Evolutionary conservation across 2,797 vertebrate genomes (phyloP).

Genomic region (Sphaeramia orbicularis): DNA sequence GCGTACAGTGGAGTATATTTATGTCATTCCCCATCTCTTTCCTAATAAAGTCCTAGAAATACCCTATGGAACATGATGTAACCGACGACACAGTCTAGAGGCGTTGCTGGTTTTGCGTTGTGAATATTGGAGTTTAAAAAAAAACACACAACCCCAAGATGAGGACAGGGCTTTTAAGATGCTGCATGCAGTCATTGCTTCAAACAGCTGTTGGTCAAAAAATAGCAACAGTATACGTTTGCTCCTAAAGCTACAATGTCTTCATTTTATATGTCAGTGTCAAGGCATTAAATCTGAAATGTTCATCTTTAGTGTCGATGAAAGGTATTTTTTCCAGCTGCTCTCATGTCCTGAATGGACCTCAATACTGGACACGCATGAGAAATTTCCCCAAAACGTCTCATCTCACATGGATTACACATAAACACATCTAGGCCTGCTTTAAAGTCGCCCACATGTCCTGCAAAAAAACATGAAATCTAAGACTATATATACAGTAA

Average conservation of each 20-base stretch:
- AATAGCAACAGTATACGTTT: constrained; percentile 27
- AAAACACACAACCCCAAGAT: background rate
- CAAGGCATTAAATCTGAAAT: background rate
- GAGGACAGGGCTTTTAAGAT: constrained; percentile 13
- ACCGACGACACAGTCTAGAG: background rate
- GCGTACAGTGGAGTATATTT: background rate
- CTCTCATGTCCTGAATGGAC: constrained; percentile 19
- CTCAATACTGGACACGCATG: constrained; percentile 1
- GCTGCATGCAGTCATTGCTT: background rate
- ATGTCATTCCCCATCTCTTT: background rate
- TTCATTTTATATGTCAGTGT: constrained; percentile 8
- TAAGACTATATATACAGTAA: constrained; percentile 7
- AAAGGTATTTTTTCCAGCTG: constrained; percentile 14
- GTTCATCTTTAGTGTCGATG: background rate
- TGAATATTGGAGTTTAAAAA: too few species aligned
- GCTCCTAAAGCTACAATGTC: constrained; percentile 10
- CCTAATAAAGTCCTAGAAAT: too few species aligned
- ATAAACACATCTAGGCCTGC: background rate
- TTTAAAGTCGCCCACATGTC: background rate
- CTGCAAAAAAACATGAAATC: constrained; percentile 3
- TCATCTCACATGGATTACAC: constrained; percentile 24
- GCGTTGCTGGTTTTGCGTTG: too few species aligned
- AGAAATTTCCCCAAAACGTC: constrained; percentile 28
- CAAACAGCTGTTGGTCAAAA: constrained; percentile 40
- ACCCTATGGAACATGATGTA: too few species aligned